Conservation (phyloP, 1,140 invertebrate genomes). For the Diorhabda sublineata region DNA sequence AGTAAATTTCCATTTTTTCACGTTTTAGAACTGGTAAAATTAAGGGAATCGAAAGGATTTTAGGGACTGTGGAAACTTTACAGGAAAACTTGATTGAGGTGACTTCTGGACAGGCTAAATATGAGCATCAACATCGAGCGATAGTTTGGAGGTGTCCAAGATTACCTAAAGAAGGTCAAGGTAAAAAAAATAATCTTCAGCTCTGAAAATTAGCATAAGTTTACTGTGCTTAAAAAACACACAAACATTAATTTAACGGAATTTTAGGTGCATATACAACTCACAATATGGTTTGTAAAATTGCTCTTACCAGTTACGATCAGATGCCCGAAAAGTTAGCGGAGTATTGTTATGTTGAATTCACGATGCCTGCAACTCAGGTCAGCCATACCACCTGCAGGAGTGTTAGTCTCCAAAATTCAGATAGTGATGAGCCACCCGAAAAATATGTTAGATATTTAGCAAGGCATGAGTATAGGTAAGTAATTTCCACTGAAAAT, state of each 20-base stretch:
- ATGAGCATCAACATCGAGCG: slow-evolving; percentile 95
- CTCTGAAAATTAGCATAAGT: neutral
- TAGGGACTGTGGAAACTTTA: slow-evolving; percentile 86
- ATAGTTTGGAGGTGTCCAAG: slow-evolving; percentile 98
- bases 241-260: too few relatives aligned
- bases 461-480: slow-evolving; percentile 94
- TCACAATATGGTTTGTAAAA: slow-evolving; percentile 87
- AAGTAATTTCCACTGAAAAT: slow-evolving; percentile 40
- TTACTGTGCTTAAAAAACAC: too few relatives aligned
- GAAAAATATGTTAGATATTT: slow-evolving; percentile 98
- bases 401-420: slow-evolving; percentile 87
- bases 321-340: slow-evolving; percentile 91
- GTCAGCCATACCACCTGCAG: slow-evolving; percentile 94
- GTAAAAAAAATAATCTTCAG: slow-evolving; percentile 50
- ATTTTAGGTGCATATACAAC: slow-evolving; percentile 89
- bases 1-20: too few relatives aligned
- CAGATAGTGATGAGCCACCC: slow-evolving; percentile 87
- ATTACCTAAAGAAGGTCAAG: slow-evolving; percentile 95
- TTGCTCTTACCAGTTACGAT: slow-evolving; percentile 94
- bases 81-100: slow-evolving; percentile 95
- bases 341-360: slow-evolving; percentile 87
- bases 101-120: slow-evolving; percentile 96
- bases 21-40: slow-evolving; percentile 77
- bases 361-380: slow-evolving; percentile 98
- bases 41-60: slow-evolving; percentile 89